Percentiles rank a stretch among this genome's conserved stretches.
phyloP scores from a whole-genome alignment of 2,113 vertebrate genomes.

The Ochotona curzoniae region DNA sequence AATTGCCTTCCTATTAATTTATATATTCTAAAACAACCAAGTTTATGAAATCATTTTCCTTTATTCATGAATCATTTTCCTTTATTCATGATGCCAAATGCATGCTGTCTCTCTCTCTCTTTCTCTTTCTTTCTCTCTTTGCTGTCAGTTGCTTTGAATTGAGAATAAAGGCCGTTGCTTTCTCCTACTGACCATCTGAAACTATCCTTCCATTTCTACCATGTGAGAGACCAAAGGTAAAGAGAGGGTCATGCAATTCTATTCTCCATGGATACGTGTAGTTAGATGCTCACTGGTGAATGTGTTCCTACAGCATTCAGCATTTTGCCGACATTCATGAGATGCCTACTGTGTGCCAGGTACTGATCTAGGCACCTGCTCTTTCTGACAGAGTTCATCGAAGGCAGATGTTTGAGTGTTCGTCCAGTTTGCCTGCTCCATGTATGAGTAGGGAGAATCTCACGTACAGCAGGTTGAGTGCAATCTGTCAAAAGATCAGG shows the following conservation, averaged over 20 bases:
- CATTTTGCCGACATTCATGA: background rate
- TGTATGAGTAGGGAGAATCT: background rate
- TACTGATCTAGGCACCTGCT: background rate
- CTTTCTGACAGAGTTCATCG: background rate
- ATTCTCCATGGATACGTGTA: background rate
- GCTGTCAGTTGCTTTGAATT: conserved; percentile 26
- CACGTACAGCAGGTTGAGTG: background rate
- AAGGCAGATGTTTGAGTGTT: background rate
- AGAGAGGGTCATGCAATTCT: background rate
- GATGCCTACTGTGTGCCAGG: background rate
- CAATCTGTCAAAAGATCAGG: conserved; percentile 10
- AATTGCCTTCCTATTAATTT: background rate
- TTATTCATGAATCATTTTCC: conserved; percentile 1
- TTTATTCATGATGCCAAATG: background rate
- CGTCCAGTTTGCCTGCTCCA: background rate
- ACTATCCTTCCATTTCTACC: background rate
- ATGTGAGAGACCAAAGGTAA: background rate
- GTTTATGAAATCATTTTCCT: conserved; percentile 29
- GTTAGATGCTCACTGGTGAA: background rate
- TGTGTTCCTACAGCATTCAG: background rate
- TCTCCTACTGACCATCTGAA: background rate
- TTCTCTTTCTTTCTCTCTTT: background rate
- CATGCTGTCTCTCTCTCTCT: conserved; percentile 18
- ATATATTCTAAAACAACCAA: background rate
- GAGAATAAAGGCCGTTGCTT: background rate